Percentiles rank a stretch among this genome's conserved stretches.
Evolutionary conservation across 2,113 vertebrate species (phyloP).

Genomic region (Egretta garzetta): DNA sequence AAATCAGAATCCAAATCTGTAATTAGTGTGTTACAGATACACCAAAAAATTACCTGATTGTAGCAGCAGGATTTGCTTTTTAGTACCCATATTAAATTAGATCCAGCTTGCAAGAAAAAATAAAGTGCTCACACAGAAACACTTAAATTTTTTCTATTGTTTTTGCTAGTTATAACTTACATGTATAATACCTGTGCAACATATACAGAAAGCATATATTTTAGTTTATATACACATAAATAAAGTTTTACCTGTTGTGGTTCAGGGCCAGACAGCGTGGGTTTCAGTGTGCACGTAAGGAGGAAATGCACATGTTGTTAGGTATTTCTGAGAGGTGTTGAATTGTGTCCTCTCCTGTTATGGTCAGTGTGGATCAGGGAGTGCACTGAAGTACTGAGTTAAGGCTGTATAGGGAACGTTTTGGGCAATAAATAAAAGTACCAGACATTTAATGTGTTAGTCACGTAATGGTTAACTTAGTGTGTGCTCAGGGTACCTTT

Average conservation of each 20-base stretch:
- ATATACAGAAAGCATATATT: background rate
- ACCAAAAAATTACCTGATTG: background rate
- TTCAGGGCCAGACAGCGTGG: background rate
- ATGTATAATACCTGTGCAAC: background rate
- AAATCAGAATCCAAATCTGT: background rate
- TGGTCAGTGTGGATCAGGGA: background rate
- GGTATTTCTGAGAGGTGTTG: background rate
- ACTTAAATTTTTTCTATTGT: background rate
- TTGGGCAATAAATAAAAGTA: background rate
- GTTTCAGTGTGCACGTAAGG: background rate
- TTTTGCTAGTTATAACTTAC: background rate
- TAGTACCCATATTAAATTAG: background rate
- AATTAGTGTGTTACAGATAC: conserved; percentile 8
- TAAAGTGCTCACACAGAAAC: background rate
- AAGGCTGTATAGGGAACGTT: background rate
- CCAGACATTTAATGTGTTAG: background rate
- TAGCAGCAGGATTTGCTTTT: background rate
- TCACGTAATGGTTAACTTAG: background rate
- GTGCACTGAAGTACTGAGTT: background rate
- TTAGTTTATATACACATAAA: background rate
- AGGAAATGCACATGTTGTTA: background rate
- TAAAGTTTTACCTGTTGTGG: background rate
- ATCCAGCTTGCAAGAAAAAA: background rate
- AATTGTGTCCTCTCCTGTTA: background rate
- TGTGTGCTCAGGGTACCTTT: background rate